phyloP scores from a whole-genome alignment of 2,797 vertebrate genomes.

The Pachyuromys duprasi region DNA sequence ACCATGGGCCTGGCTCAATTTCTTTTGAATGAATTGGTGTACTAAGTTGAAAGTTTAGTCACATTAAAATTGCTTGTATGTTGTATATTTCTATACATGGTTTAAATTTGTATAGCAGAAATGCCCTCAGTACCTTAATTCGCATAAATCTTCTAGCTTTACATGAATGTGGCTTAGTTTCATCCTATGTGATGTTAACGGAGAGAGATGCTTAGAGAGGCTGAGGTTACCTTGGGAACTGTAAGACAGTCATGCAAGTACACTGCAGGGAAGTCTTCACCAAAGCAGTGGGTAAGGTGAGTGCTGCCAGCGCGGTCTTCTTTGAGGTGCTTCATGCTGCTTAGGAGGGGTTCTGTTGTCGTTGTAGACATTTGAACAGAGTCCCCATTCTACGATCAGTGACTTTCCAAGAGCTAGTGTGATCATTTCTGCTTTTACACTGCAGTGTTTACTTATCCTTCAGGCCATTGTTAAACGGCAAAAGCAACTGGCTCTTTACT shows the following conservation, averaged over 20 bases:
- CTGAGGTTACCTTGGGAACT: constrained; percentile 54
- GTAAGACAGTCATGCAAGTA: background rate
- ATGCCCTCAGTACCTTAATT: background rate
- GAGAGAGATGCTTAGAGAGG: constrained; percentile 47
- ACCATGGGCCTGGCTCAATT: background rate
- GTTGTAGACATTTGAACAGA: constrained; percentile 49
- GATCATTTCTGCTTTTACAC: constrained; percentile 57
- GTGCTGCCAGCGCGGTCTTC: background rate
- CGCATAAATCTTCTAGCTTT: constrained; percentile 6
- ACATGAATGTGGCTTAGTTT: constrained; percentile 50
- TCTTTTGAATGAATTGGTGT: constrained; percentile 50
- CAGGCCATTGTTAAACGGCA: constrained; percentile 80
- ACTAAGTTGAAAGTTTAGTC: constrained; percentile 62
- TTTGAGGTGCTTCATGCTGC: background rate
- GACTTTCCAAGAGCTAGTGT: constrained; percentile 46
- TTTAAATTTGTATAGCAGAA: constrained; percentile 58
- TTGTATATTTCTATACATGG: constrained; percentile 30
- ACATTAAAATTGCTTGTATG: constrained; percentile 48
- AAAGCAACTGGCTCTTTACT: constrained; percentile 82
- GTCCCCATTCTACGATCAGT: background rate
- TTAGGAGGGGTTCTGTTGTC: constrained; percentile 17
- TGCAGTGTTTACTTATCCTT: constrained; percentile 74
- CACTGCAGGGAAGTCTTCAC: background rate
- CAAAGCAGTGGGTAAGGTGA: background rate
- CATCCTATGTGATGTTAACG: background rate